Base-by-base conservation (phyloP, 2,113 vertebrate genomes). In the Anguilla japonica region DNA sequence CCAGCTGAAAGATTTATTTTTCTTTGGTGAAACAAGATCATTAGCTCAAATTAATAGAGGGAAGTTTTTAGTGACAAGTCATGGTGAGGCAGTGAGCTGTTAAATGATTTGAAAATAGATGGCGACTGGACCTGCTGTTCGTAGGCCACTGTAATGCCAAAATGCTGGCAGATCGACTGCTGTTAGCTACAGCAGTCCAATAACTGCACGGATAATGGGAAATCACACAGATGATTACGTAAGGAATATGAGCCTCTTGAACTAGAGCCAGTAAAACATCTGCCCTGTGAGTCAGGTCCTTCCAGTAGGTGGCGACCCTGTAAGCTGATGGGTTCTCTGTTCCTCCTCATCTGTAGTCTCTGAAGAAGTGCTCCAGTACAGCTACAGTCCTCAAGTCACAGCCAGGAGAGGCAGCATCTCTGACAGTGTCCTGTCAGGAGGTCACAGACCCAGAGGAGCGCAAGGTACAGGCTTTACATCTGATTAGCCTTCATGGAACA, bases 361-460 rank as follows among this genome's bases (percentile, higher is more conserved):
- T 84, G 57, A 63, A 67, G 57, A 84, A 67, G 83, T 84, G 83
- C 57, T 20, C 56, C 7, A 29, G 29, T 6, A 63, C 46, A 20
- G 83, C 57, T 39, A 84, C 40, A 29, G 16, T 84, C 40, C 53
- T 67, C 56, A 84, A 67, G 29, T 14, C 29, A 22, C 43, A 41
- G 56, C 83, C 57, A 40, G 34, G 34, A 2, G 83, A 84, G 29
- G 57, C 57, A 40, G 40, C 29, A 20, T 40, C 56, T 18, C 34
- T 83, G 5, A 40, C 18, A 40, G 83, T 84, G 83, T 63, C 83
- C 56, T 84, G 83, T 67, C 29, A 41, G n/a, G 56, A 84, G 16
- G 83, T 84, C 22, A 83, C 46, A 16, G 83, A 67, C 57, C 83
- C 83, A 84, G 83, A 63, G 57, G 83, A 84, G 83, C 83, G 83